These are phyloP conservation scores for Dasyprocta punctata DNA, from an alignment of 2,113 vertebrate genomes.

Conservation along the genomic window DNA sequence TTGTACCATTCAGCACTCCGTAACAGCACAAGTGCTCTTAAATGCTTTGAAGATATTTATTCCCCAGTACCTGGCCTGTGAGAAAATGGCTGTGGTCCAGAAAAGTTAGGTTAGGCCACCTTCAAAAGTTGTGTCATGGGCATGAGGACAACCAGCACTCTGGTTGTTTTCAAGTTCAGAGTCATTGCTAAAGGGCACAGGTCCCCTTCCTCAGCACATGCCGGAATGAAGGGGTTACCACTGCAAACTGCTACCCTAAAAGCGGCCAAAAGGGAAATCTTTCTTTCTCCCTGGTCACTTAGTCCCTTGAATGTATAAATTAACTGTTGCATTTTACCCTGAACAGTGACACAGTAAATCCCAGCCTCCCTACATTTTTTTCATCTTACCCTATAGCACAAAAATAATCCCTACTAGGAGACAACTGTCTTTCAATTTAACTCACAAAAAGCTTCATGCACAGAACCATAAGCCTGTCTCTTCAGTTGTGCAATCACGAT, in stretches of 20 bases:
- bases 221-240: accelerated
- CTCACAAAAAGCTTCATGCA: accelerated
- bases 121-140: neutral
- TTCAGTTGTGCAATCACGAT: neutral
- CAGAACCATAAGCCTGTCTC: neutral
- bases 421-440: neutral
- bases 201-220: neutral
- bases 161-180: neutral
- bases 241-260: neutral
- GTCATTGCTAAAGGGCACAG: neutral
- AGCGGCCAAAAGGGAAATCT: neutral
- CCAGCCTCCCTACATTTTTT: neutral
- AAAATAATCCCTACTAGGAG: neutral
- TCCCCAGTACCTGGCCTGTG: neutral
- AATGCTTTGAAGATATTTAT: neutral
- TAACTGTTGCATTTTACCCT: neutral
- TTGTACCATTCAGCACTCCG: neutral
- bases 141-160: neutral
- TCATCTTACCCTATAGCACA: neutral
- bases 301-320: accelerated
- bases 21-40: neutral
- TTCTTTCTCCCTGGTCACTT: neutral
- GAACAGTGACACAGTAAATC: accelerated
- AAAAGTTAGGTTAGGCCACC: neutral
- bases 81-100: neutral